Conservation (phyloP, 2,888 invertebrate species). For the Acrobasis consociella region DNA sequence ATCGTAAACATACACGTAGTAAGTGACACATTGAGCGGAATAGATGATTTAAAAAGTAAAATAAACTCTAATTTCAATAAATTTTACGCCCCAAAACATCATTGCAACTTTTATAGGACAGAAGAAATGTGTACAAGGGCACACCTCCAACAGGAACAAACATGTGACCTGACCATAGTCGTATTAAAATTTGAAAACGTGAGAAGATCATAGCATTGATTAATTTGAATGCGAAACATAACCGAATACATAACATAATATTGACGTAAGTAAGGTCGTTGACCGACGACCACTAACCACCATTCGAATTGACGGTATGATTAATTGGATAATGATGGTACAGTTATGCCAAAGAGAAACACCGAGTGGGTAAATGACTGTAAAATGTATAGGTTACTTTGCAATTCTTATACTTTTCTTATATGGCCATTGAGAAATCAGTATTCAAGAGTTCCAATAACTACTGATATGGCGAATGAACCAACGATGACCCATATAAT, state of each 20-base stretch:
- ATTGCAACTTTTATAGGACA: too few species aligned
- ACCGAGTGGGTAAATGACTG: background rate
- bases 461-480: slow-evolving; percentile 1
- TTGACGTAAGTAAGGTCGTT: slow-evolving; percentile 41
- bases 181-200: background rate
- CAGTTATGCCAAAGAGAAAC: slow-evolving; percentile 14
- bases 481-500: slow-evolving; percentile 25
- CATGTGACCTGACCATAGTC: too few species aligned
- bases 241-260: slow-evolving; percentile 8
- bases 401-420: background rate
- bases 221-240: slow-evolving; percentile 10
- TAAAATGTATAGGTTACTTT: background rate
- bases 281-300: slow-evolving; percentile 34
- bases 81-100: too few species aligned
- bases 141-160: too few species aligned
- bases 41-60: too few species aligned
- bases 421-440: background rate
- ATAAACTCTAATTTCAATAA: too few species aligned
- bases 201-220: slow-evolving; percentile 6
- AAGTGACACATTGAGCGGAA: background rate
- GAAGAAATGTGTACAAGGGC: too few species aligned
- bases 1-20: too few species aligned
- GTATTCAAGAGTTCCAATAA: background rate
- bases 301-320: slow-evolving; percentile 16
- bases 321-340: slow-evolving; percentile 10